A percentile compares a stretch with the other conserved stretches of the same genome.
phyloP scores from a whole-genome alignment of 2,888 invertebrate species.

The Caradrina kadenii region DNA sequence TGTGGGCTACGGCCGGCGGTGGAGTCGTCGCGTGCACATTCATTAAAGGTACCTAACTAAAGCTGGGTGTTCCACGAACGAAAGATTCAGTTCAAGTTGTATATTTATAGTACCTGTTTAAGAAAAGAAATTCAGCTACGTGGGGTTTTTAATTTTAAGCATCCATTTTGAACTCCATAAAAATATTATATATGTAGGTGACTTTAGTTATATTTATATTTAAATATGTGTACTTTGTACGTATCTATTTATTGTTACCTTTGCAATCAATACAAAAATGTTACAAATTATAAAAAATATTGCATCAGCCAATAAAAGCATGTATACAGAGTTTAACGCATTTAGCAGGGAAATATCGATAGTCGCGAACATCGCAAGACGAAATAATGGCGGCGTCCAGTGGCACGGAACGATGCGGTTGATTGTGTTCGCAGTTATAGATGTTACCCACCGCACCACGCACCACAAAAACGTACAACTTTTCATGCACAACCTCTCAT shows the following conservation, averaged over 20 bases:
- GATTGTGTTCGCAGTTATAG: conserved; percentile 80
- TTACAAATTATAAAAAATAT: conserved; percentile 48
- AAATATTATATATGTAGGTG: too few species aligned
- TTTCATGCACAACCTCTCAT: conserved; percentile 71
- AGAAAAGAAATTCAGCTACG: too few species aligned
- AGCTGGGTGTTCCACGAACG: conserved; percentile 26
- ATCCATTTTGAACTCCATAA: too few species aligned
- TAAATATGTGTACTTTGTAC: not conserved
- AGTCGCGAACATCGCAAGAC: conserved; percentile 65
- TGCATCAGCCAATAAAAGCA: conserved; percentile 49
- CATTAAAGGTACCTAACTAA: conserved; percentile 11
- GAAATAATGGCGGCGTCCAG: conserved; percentile 79
- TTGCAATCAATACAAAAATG: conserved; percentile 4
- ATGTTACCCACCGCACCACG: conserved; percentile 72
- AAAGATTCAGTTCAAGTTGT: not conserved
- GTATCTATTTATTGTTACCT: too few species aligned
- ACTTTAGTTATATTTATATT: too few species aligned
- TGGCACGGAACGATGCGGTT: conserved; percentile 84
- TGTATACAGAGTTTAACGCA: conserved; percentile 45
- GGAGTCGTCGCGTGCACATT: conserved; percentile 75
- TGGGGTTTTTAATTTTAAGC: too few species aligned
- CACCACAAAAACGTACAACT: conserved; percentile 68
- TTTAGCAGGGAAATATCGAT: conserved; percentile 54
- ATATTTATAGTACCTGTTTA: too few species aligned
- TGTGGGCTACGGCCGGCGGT: conserved; percentile 75